These are phyloP conservation scores for Leptestheria dahalacensis DNA, from an alignment of 1,140 invertebrate species.

Conservation along the genomic window DNA sequence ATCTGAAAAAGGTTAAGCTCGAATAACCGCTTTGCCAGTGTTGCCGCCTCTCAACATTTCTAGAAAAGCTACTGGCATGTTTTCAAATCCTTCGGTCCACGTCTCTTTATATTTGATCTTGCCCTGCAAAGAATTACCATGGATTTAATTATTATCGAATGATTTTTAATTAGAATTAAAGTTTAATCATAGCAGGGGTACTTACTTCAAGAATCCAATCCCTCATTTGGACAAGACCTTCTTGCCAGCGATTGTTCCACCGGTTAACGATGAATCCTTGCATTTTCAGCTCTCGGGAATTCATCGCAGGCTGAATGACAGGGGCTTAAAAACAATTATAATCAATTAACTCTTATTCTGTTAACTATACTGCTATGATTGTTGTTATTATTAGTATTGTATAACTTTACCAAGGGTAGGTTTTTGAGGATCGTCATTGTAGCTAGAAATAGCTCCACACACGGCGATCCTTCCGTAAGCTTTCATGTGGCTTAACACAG, in stretches of 20 bases:
- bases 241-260: conserved; percentile 33
- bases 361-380: too few species aligned
- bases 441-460: conserved; percentile 40
- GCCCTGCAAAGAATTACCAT: conserved; percentile 23
- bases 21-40: conserved; percentile 31
- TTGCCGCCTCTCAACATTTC: conserved; percentile 30
- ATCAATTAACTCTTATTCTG: too few species aligned
- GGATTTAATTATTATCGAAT: not conserved
- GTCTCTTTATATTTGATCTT: conserved; percentile 31
- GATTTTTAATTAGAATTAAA: too few species aligned
- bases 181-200: too few species aligned
- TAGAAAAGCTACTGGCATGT: conserved; percentile 32
- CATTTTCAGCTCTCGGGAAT: conserved; percentile 39
- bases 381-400: too few species aligned
- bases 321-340: conserved; percentile 29
- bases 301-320: conserved; percentile 34
- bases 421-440: conserved; percentile 25
- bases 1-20: too few species aligned
- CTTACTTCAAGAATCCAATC: conserved; percentile 41
- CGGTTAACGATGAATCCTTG: conserved; percentile 40
- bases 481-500: conserved; percentile 44
- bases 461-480: conserved; percentile 40
- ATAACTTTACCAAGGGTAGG: too few species aligned
- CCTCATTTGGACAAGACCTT: conserved; percentile 39
- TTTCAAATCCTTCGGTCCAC: conserved; percentile 31